Base-by-base conservation (phyloP, 2,113 vertebrate species). In the Eptatretus burgeri region DNA sequence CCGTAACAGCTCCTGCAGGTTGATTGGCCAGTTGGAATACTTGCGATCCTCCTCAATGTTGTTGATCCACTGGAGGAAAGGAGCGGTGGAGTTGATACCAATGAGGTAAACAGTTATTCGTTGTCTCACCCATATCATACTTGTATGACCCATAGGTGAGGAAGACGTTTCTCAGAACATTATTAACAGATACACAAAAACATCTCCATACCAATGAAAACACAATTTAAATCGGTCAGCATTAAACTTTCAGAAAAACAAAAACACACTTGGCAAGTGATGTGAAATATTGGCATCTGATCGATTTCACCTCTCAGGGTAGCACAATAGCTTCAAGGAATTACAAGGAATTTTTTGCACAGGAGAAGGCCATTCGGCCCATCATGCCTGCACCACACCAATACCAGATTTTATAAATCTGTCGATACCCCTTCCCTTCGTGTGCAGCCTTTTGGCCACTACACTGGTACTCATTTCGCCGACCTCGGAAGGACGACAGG, bases 11-110 rank as follows among this genome's bases (percentile, higher is more conserved):
- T 95, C 91, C 53, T 98, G 89, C 17, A 94, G 75, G 1, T 72
- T 98, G 64, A 81, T 82, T 63, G 89, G 85, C 91, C 91, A 98
- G 1, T 81, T 80, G 64, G 73, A 78, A 62, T 98, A 98, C 20
- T 75, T 76, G 70, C 81, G 78, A 20, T 98, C 86, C 1, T 78
- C 73, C 70, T 98, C 91, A 52, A 98, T 71, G 64, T 95, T 91
- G 74, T 98, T 98, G 69, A 95, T 79, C 91, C 91, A 98, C 91
- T 95, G 62, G n/a, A 67, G 64, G 49, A 73, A 66, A 70, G n/a
- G 63, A 60, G 16, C 18, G 52, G 16, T 20, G 13, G 13, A 49
- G 14, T 65, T 11, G 62, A 13, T 16, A 50, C 13, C 12, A 60
- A 27, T 16, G 2, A 50, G 19, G 11, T 50, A 50, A 20, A 5